Base-by-base conservation (phyloP, 2,113 vertebrate genomes). In the Cervus canadensis region DNA sequence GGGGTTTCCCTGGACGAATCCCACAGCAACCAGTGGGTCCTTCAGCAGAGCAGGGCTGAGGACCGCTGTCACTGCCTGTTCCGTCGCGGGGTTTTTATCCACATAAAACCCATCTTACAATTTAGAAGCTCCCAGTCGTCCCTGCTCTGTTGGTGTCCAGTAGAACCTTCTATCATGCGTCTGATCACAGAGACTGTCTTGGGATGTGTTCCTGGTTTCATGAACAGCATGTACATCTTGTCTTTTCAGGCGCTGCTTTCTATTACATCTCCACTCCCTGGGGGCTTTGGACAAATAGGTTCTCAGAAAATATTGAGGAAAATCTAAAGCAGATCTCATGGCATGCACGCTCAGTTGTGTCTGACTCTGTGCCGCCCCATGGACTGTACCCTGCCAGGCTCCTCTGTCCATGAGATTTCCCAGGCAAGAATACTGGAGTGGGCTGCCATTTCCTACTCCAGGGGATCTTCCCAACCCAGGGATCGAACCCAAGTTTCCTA, bases 171-270 rank as follows among this genome's bases (percentile, higher is more conserved):
- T 2, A 0, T 12, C 52, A 5, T 1, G 0, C 0, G 0, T n/a
- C 54, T 1, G 0, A 14, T 3, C 33, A 7, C 26, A 2, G 0
- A 2, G 52, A 3, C 30, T 2, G 10, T 15, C 9, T 5, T 3
- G 16, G 17, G 23, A 43, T 14, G 7, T 2, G 4, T 7, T n/a
- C 48, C 19, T 0, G 28, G n/a, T 1, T 8, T 45, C 4, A 2
- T 0, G 21, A 1, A 10, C n/a, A 1, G 56, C 15, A 3, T 3
- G 62, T 2, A 2, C 4, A 2, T n/a, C 50, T 12, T 0, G 7
- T n/a, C 67, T 54, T 45, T 40, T 2, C 6, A 23, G 82, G 3
- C 6, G 0, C 26, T 11, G 3, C 48, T 33, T 26, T 14, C 10
- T 6, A 2, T 15, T 19, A 59, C 11, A 6, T 13, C 67, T 0